Conservation (phyloP, 35 echinoderm and acorn worm genomes). For the Diadema setosum region DNA sequence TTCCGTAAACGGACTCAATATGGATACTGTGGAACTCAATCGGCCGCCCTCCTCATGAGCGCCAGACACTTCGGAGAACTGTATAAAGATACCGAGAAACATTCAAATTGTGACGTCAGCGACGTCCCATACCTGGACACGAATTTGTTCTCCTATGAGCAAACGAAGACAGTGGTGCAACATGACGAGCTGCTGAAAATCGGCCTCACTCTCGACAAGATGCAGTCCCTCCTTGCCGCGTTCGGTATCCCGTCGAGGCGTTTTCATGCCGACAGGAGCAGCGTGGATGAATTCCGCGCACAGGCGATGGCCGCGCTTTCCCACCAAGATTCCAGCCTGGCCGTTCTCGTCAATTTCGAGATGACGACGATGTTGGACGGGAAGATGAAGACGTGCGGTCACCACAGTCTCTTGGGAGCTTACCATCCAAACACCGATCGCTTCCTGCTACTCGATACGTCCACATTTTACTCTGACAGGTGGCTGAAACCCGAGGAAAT, state of each 20-base stretch:
- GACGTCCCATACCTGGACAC: constrained; percentile 2
- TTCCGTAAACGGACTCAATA: constrained; percentile 55
- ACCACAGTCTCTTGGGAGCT: constrained; percentile 58
- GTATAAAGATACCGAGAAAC: neutral
- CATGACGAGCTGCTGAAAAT: too few species aligned
- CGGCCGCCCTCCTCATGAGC: constrained; percentile 46
- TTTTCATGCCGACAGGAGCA: neutral
- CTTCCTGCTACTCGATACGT: constrained; percentile 60
- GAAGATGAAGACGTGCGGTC: constrained; percentile 14
- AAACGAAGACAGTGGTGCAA: constrained; percentile 21
- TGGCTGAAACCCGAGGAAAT: constrained; percentile 59
- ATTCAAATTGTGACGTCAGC: neutral
- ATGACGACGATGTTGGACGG: constrained; percentile 1
- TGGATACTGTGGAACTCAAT: constrained; percentile 50
- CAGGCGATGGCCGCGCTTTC: constrained; percentile 3
- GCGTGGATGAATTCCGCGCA: constrained; percentile 43
- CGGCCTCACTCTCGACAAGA: neutral
- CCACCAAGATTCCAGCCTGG: constrained; percentile 18
- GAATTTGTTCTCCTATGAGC: constrained; percentile 48
- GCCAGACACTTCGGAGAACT: constrained; percentile 30
- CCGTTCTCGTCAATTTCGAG: constrained; percentile 57
- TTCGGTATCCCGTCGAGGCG: neutral
- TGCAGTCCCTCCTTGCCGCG: neutral
- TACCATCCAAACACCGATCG: constrained; percentile 49
- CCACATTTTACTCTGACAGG: constrained; percentile 1